Percentiles rank a stretch among this genome's conserved stretches.
phyloP scores from a whole-genome alignment of 2,888 invertebrate species.

The Cristatella mucedo region DNA sequence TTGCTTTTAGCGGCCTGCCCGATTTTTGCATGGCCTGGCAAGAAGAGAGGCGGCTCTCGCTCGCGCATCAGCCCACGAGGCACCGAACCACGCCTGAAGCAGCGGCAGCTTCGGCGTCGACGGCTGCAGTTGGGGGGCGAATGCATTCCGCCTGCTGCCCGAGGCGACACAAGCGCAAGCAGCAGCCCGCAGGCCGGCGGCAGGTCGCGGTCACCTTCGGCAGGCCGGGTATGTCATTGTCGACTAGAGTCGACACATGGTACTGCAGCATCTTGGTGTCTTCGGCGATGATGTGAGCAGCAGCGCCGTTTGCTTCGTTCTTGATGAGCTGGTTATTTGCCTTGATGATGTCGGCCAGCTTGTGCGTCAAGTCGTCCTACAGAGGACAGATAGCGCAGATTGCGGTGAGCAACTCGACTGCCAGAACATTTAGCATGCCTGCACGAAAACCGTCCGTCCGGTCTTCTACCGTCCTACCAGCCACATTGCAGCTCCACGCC shows the following conservation, averaged over 20 bases:
- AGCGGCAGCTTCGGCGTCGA: too few species aligned
- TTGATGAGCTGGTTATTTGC: conserved; percentile 83
- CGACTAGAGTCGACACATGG: conserved; percentile 91
- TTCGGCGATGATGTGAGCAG: conserved; percentile 88
- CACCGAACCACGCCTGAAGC: too few species aligned
- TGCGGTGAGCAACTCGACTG: neutral
- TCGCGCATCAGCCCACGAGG: too few species aligned
- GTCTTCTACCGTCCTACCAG: neutral
- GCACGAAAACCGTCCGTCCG: neutral
- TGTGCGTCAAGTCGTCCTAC: conserved; percentile 94
- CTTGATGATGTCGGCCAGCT: conserved; percentile 93
- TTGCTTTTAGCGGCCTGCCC: conserved; percentile 89
- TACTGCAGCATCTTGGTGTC: conserved; percentile 95
- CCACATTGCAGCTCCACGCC: too few species aligned
- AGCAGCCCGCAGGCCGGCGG: too few species aligned
- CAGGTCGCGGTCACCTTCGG: too few species aligned
- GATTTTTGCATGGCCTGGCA: conserved; percentile 84
- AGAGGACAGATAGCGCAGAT: neutral
- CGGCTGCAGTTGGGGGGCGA: too few species aligned
- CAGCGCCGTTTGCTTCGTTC: conserved; percentile 90
- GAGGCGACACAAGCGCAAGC: too few species aligned
- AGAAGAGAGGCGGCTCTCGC: conserved; percentile 39
- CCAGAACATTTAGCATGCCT: neutral
- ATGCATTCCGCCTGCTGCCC: too few species aligned
- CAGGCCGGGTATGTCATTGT: conserved; percentile 98